These are phyloP conservation scores for Heliconius cydno DNA, from an alignment of 2,888 invertebrate species.

Conservation along the genomic window DNA sequence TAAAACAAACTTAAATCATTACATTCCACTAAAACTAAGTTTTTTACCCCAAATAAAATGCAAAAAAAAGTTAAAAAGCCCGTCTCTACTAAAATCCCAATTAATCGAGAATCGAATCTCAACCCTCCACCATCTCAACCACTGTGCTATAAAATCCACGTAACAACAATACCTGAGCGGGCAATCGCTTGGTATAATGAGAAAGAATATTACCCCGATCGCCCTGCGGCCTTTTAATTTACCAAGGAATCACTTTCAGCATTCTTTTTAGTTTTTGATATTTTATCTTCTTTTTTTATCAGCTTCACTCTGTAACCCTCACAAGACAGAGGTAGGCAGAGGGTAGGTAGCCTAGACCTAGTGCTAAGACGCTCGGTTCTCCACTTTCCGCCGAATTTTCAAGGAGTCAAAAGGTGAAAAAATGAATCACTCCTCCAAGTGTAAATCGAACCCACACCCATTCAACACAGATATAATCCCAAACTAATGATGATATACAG, in stretches of 20 bases:
- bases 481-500: slow-evolving; percentile 5
- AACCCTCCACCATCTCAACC: background rate
- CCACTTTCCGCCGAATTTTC: too few species aligned
- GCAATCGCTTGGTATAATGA: slow-evolving; percentile 72
- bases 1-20: too few species aligned
- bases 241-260: slow-evolving; percentile 73
- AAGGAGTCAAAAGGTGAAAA: too few species aligned
- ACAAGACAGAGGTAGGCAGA: background rate
- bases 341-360: too few species aligned
- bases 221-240: slow-evolving; percentile 82
- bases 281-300: slow-evolving; percentile 44
- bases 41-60: too few species aligned
- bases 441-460: background rate
- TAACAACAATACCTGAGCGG: slow-evolving; percentile 67
- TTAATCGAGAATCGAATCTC: background rate
- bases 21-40: too few species aligned
- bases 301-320: background rate
- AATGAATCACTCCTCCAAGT: background rate
- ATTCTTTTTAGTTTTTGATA: slow-evolving; percentile 60
- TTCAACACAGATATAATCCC: background rate
- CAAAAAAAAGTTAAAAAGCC: too few species aligned
- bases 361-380: too few species aligned
- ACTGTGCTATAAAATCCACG: slow-evolving; percentile 27
- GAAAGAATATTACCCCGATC: slow-evolving; percentile 77
- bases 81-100: background rate